Evolutionary conservation across 2,888 invertebrate species (phyloP).

Genomic region (Xylota sylvarum): DNA sequence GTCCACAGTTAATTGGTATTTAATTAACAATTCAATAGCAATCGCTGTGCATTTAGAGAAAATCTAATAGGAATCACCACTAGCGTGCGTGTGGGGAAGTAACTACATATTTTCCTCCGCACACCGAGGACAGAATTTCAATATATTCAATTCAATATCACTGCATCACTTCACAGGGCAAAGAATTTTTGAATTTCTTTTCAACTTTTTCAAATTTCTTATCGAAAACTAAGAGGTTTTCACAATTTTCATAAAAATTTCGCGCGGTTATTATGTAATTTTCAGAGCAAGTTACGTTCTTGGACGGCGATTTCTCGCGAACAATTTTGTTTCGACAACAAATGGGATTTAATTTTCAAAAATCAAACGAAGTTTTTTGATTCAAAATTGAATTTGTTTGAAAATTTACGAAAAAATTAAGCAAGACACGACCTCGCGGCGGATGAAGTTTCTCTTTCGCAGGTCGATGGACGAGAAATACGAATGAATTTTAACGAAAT

Average conservation of each 20-base stretch:
- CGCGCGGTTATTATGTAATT: slow-evolving; percentile 67
- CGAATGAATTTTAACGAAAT: background rate
- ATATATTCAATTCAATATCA: background rate
- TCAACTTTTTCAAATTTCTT: background rate
- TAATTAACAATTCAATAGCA: slow-evolving; percentile 16
- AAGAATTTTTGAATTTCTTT: background rate
- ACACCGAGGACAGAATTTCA: slow-evolving; percentile 5
- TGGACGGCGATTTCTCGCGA: background rate
- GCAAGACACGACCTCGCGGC: background rate
- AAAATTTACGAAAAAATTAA: background rate
- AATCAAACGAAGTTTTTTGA: background rate
- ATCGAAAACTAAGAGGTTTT: slow-evolving; percentile 8
- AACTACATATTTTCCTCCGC: slow-evolving; percentile 55
- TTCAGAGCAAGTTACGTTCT: slow-evolving; percentile 21
- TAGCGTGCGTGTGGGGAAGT: background rate
- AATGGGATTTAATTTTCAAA: background rate
- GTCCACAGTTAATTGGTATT: slow-evolving; percentile 14
- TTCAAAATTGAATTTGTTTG: background rate
- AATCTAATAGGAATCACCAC: slow-evolving; percentile 16
- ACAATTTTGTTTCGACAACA: background rate
- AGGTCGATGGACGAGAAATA: slow-evolving; percentile 14
- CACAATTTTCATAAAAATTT: slow-evolving; percentile 47
- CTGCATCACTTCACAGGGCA: slow-evolving; percentile 9
- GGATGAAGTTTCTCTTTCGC: background rate
- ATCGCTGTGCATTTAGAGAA: slow-evolving; percentile 47